Conservation (phyloP, 2,888 invertebrate genomes). For the Caradrina kadenii region DNA sequence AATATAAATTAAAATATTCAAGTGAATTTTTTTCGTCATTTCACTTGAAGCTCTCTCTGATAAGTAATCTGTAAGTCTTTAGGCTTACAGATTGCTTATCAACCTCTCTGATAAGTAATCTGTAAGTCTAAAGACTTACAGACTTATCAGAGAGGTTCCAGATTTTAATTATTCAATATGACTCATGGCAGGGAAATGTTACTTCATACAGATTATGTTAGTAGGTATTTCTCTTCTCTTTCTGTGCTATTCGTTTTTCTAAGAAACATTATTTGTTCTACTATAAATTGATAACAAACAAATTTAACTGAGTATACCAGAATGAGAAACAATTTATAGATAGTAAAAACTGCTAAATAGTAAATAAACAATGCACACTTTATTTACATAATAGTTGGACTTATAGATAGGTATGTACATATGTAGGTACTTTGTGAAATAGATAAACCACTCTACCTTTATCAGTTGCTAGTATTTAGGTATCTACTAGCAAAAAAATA, state of each 20-base stretch:
- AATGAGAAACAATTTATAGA: constrained; percentile 12
- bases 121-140: too few relatives aligned
- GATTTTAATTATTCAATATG: constrained; percentile 13
- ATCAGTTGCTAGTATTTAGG: constrained; percentile 9
- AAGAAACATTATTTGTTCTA: not conserved
- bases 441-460: constrained; percentile 31
- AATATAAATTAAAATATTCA: too few relatives aligned
- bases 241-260: not conserved
- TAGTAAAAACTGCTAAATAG: constrained; percentile 17
- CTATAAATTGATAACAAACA: too few relatives aligned
- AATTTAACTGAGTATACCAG: not conserved
- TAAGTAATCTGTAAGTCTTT: not conserved
- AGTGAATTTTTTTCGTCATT: too few relatives aligned
- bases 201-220: constrained; percentile 1
- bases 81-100: too few relatives aligned
- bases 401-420: not conserved
- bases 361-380: constrained; percentile 25
- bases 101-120: too few relatives aligned
- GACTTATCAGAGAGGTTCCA: too few relatives aligned
- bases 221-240: not conserved
- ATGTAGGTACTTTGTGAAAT: constrained; percentile 21
- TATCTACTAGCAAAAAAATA: constrained; percentile 19
- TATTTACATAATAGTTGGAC: constrained; percentile 5
- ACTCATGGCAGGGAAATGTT: not conserved
- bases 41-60: not conserved